Evolutionary conservation across 2,113 vertebrate genomes (phyloP), one percentile per base, ranked within the genome.

Genomic region (Synchiropus splendidus): DNA sequence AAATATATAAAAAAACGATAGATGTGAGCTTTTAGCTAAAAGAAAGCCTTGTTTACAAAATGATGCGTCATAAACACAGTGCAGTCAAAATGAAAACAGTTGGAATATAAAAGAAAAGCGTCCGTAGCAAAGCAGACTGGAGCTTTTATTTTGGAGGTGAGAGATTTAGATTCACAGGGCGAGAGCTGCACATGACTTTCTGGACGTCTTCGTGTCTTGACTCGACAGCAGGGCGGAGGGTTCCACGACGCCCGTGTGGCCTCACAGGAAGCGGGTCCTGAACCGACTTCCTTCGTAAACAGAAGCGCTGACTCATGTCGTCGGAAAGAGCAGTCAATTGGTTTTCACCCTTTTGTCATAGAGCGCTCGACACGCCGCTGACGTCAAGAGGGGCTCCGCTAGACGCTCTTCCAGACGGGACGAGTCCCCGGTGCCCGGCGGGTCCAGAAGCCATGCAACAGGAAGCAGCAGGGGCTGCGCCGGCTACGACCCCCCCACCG

Each of bases 361-460:
- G 53, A 37, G 40, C 42, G 8, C 48, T 57, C 54, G 38, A 39
- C 61, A 65, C 58, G 15, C 17, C 40, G 15, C 55, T 85, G 78
- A 85, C 82, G 82, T 85, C 82, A 84, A 54, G 58, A 13, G 72
- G 74, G 16, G 45, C 56, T 52, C 62, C 46, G 17, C 44, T 58
- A 54, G 55, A 64, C 38, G 36, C 36, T 56, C 57, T 54, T 55
- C 59, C 55, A 58, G 51, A 55, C 63, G 48, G 64, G 61, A 55
- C 35, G 0, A 16, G 48, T 78, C 77, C 72, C 74, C 36, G 43
- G 77, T 64, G 78, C 53, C 68, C 75, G 73, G 67, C 66, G 51
- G 75, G 69, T 67, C 57, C 51, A 64, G 75, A 77, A 64, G 68
- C 68, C 64, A 65, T 67, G 72, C 66, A 70, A 75, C 75, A 82